Evolutionary conservation across 2,888 invertebrate species (phyloP).

Genomic region (Empis stercorea): DNA sequence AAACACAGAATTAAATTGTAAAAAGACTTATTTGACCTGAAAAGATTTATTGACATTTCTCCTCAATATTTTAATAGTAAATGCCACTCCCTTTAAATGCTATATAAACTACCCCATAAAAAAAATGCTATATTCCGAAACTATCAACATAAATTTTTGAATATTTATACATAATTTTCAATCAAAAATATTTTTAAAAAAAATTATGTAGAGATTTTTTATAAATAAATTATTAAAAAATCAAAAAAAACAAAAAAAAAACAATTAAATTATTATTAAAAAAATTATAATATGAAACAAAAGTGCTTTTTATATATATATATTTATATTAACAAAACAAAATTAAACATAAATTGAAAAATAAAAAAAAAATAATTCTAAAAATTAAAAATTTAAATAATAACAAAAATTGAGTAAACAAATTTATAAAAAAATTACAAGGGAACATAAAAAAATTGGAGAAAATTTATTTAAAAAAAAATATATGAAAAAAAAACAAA

Average conservation of each 20-base stretch:
- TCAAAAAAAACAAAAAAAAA: background rate
- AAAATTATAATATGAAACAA: slow-evolving; percentile 2
- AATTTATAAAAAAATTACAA: background rate
- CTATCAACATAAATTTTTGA: too few species aligned
- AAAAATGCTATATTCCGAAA: too few species aligned
- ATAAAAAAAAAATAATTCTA: background rate
- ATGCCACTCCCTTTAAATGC: too few species aligned
- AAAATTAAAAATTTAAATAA: slow-evolving; percentile 4
- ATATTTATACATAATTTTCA: too few species aligned
- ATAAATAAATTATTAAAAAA: background rate
- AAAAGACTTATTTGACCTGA: too few species aligned
- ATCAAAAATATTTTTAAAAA: too few species aligned
- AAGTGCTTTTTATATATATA: slow-evolving; percentile 11
- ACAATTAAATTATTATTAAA: too few species aligned
- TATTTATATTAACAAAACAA: background rate
- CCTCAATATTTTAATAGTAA: too few species aligned
- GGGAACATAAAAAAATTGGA: background rate
- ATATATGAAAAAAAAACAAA: background rate
- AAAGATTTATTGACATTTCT: too few species aligned
- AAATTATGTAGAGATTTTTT: too few species aligned
- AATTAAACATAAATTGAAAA: background rate
- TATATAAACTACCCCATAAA: too few species aligned
- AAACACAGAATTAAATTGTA: too few species aligned
- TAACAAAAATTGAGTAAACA: background rate
- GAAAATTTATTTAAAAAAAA: background rate